Base-by-base conservation (phyloP, 2,797 vertebrate genomes). In the Astyanax mexicanus region DNA sequence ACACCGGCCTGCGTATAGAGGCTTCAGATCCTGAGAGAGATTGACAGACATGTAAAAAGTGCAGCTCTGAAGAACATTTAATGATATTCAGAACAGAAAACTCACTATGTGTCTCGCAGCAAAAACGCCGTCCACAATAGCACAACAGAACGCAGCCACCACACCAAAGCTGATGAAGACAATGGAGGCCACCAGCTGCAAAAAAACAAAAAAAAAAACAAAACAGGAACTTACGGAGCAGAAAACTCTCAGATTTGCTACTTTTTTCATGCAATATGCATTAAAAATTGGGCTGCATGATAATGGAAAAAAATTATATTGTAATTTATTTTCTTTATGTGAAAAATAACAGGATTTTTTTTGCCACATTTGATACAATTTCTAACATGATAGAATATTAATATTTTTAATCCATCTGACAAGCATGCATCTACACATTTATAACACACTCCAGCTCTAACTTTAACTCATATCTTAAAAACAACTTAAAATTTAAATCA, bases 161-260 rank as follows among this genome's bases (percentile, higher is more conserved):
- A 98, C 98, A 0, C 98, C 98, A 35, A 99, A 99, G 88, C 96
- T 99, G 93, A 99, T 99, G 90, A 99, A 99, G 86, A 99, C 96
- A 0, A 99, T 98, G 37, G 98, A 99, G 35, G 97, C 98, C 87
- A 99, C 97, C 85, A 99, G 89, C 98, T 99, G 94, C 32, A 80
- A 75, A 65, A 68, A 81, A 86, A 75, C 65, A 68, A 81, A 86
- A 72, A 85, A 58, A 89, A 85, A 88, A 85, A 67, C 10, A 70
- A n/a, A n/a, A n/a, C n/a, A n/a, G 58, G 17, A 64, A 23, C 23
- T 67, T 42, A 58, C 40, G 47, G 15, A 44, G 13, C 21, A 79
- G 60, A 68, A 74, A 58, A 81, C 42, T 64, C 42, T 11, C 29
- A 64, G 47, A 54, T 77, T 35, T 75, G 58, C 40, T 45, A 32